Base-by-base conservation (phyloP, 2,888 invertebrate genomes). In the Chorisops tibialis region DNA sequence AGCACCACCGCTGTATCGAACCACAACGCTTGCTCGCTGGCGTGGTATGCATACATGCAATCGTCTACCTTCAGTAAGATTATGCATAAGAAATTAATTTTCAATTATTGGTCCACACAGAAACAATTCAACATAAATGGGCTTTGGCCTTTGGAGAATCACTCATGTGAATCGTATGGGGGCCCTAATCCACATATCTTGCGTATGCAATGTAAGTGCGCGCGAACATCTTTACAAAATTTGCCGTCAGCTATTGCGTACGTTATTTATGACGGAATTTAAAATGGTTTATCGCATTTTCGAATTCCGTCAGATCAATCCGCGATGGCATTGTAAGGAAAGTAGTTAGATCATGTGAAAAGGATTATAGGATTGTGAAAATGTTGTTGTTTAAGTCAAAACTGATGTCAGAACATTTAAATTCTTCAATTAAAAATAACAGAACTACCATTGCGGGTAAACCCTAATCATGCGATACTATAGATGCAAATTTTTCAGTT, bases 41-140 rank as follows among this genome's bases (percentile, higher is more conserved):
- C 45, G 11, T 45, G 41, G n/a, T n/a, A n/a, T 39, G 11, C 21
- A n/a, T 54, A 22, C 14, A 22, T 19, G 30, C 16, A 54, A 14
- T 18, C 30, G 22, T 48, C 12, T 30, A 16, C 41, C 30, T 43
- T 16, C 11, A 14, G 21, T n/a, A n/a, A 47, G 14, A 21, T 59
- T 59, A 59, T 59, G 47, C 59, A 48, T 38, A 48, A 38, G 38
- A 48, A 48, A 59, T 59, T 59, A 59, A 48, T 59, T 59, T 59
- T 59, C 59, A 59, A 59, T 59, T 59, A 59, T 59, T 59, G 59
- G 47, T 38, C 21, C n/a, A 47, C n/a, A n/a, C 56, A 43, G 45
- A 56, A 56, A 56, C 35, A 45, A 56, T 45, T 56, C 30, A 24
- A 16, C 56, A 56, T 30, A 30, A 30, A 30, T 30, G 30, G 30